These are phyloP conservation scores for Cichlasoma orientale DNA, from an alignment of 2,797 vertebrate species.

Conservation along the genomic window DNA sequence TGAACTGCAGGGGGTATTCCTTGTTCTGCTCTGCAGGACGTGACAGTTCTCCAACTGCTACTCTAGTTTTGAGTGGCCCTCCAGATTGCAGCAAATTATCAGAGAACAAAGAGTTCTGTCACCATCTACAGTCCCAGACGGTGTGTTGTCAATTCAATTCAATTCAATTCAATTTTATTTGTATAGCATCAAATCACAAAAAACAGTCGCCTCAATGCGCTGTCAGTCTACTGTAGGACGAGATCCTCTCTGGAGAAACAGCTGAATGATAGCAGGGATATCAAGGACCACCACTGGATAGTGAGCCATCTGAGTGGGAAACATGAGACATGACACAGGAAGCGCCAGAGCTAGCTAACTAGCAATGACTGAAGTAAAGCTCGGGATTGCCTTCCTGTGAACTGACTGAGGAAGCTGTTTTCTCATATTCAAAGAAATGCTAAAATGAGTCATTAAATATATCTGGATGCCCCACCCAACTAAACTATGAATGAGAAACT, in stretches of 20 bases:
- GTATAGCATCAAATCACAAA: too few species aligned
- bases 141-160: too few species aligned
- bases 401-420: too few species aligned
- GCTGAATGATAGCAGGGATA: background rate
- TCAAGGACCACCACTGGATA: too few species aligned
- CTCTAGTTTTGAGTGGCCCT: background rate
- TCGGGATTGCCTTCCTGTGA: background rate
- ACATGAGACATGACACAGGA: too few species aligned
- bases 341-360: background rate
- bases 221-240: background rate
- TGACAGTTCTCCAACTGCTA: too few species aligned
- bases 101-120: background rate
- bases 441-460: background rate
- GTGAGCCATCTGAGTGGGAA: too few species aligned
- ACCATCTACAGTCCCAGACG: background rate
- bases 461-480: background rate
- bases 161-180: too few species aligned
- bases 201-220: too few species aligned
- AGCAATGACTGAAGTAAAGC: background rate
- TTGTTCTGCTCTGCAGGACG: background rate
- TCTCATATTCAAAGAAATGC: background rate
- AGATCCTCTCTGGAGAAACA: background rate
- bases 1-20: background rate
- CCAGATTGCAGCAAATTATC: background rate
- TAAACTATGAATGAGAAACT: background rate